A percentile compares a stretch with the other conserved stretches of the same genome.
Evolutionary conservation across 30 jellyfish, hydroid and myxozoan species (phyloP).

Genomic region (Chironex yamaguchii): DNA sequence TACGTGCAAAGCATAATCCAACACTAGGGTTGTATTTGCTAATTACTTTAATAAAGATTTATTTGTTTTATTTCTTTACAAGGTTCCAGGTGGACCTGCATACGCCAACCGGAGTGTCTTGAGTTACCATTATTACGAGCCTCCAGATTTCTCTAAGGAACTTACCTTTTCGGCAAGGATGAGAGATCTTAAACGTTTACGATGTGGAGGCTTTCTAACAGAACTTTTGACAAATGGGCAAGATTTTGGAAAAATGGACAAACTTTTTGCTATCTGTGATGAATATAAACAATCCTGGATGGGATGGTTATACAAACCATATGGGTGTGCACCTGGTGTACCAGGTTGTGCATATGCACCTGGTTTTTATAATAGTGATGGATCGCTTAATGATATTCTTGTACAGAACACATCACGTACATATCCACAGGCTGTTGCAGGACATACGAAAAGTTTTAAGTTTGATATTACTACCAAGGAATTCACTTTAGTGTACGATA

Average conservation of each 20-base stretch:
- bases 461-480: slow-evolving; percentile 66
- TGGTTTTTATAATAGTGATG: slow-evolving; percentile 22
- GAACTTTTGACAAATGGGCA: slow-evolving; percentile 90
- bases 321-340: slow-evolving; percentile 76
- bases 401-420: slow-evolving; percentile 89
- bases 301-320: slow-evolving; percentile 97
- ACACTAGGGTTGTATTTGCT: no score
- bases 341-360: slow-evolving; percentile 76
- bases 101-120: slow-evolving; percentile 87
- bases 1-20: no score
- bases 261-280: slow-evolving; percentile 79
- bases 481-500: slow-evolving; percentile 64
- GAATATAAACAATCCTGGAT: slow-evolving; percentile 92
- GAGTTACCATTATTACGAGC: slow-evolving; percentile 97
- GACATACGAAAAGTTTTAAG: slow-evolving; percentile 57
- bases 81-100: slow-evolving; percentile 93
- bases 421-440: slow-evolving; percentile 98
- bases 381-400: slow-evolving; percentile 62
- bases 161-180: slow-evolving; percentile 84
- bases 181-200: slow-evolving; percentile 82
- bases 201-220: slow-evolving; percentile 91
- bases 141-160: slow-evolving; percentile 92
- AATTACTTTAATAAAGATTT: no score
- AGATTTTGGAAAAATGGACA: slow-evolving; percentile 80
- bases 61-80: no score